Evolutionary conservation across 2,888 invertebrate genomes (phyloP), one percentile per base, ranked within the genome.

Genomic region (Apotomis betuletana): DNA sequence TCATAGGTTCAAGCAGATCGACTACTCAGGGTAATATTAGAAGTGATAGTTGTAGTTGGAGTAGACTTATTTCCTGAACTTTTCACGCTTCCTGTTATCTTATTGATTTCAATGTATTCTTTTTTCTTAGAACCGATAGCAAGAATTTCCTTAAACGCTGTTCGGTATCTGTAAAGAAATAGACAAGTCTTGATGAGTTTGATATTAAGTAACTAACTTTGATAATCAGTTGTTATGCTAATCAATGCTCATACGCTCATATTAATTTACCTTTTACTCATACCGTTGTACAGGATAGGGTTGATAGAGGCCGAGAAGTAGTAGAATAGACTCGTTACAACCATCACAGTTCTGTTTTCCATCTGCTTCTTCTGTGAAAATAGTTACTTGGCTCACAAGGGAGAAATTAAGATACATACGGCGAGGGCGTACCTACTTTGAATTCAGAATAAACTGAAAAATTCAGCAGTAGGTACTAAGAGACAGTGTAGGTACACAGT

Each of bases 271-370:
- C 69, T 62, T n/a, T 67, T 62, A 41, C 75, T 71, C 63, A 75
- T 75, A 41, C 55, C 71, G 27, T 67, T 75, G 63, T 75, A 75
- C 2, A 75, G 63, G n/a, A 75, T 57, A 12, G 74, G 74, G 46
- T 75, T 75, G 44, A 71, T 60, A 8, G 74, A 55, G 4, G 75
- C 71, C 12, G 71, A 75, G 5, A 74, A 46, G 9, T 71, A 71
- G n/a, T 69, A 71, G 13, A 75, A 69, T 8, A 74, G 4, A 6
- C 27, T 54, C 5, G 71, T 67, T 5, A 46, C 8, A 36, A 67
- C 62, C 3, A 58, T 3, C 13, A 72, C 44, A 0, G 0, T 41
- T 15, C 46, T 36, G 12, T 65, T 10, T 4, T 36, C 15, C 10
- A 12, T 10, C 12, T 0, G n/a, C 5, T 49, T 54, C 0, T n/a